Conservation (phyloP, 2,797 vertebrate species). For the Taenioides sp. region DNA sequence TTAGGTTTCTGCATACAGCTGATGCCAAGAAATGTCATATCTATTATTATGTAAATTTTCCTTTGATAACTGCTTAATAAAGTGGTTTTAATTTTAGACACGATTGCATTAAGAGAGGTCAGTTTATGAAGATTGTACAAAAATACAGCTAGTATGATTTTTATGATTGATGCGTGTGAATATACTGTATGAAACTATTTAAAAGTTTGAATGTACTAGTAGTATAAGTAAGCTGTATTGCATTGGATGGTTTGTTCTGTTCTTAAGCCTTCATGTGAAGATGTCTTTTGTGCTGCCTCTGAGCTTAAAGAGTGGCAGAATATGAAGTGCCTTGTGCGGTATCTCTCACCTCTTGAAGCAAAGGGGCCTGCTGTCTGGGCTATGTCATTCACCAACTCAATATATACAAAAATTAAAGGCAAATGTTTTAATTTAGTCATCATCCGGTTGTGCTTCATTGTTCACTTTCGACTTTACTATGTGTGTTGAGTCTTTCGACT, state of each 20-base stretch:
- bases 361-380: conserved; percentile 63
- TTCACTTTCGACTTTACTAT: too few species aligned
- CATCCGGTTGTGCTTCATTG: not conserved
- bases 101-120: conserved; percentile 29
- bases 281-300: conserved; percentile 67
- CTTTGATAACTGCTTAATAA: conserved; percentile 45
- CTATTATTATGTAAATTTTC: conserved; percentile 35
- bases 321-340: conserved; percentile 83
- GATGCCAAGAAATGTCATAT: conserved; percentile 25
- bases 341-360: conserved; percentile 71
- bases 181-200: conserved; percentile 73
- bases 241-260: conserved; percentile 58
- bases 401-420: conserved; percentile 72
- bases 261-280: conserved; percentile 54
- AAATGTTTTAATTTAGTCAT: conserved; percentile 78
- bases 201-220: conserved; percentile 78
- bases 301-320: conserved; percentile 66
- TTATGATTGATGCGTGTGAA: conserved; percentile 69
- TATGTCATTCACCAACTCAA: conserved; percentile 47
- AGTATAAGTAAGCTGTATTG: conserved; percentile 62
- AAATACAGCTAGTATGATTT: conserved; percentile 74
- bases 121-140: conserved; percentile 65
- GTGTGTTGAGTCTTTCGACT: not conserved
- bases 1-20: conserved; percentile 23
- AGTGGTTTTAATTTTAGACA: conserved; percentile 45